Base-by-base conservation (phyloP, 2,888 invertebrate genomes). In the Pediacus dermestoides region DNA sequence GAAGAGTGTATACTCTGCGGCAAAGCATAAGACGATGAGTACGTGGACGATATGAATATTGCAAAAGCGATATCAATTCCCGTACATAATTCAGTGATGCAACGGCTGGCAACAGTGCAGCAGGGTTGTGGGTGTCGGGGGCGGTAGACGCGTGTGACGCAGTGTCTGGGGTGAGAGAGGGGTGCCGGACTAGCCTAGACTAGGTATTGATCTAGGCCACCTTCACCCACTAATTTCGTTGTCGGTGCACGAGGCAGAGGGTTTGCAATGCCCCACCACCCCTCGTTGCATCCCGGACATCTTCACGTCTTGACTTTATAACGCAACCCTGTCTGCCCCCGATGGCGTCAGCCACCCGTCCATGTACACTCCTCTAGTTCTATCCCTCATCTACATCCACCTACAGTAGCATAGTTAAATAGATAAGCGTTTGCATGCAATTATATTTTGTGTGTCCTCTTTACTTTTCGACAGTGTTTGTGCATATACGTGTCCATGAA, bases 161-260 rank as follows among this genome's bases (percentile, higher is more conserved):
- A 51, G 52, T 50, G 56, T 49, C 58, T 58, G 58, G 43, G 58
- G 51, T 43, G 53, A 47, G 41, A 44, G 56, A 32, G 44, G 44
- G 42, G 42, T 44, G 44, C 37, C 30, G 42, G 41, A 35, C 42
- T 63, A 62, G 66, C 63, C 67, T 67, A 68, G 68, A 66, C 64
- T 60, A 59, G 63, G 66, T 68, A 68, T 66, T 67, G 66, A 66
- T 68, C 68, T 68, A 64, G 66, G 64, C 64, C 60, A 66, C 66
- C 67, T 67, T 67, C 66, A 67, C 66, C 68, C 66, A 68, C 66
- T 67, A 67, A 67, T 67, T 67, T 66, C 63, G 64, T 63, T 59
- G 60, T 54, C 60, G 58, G 50, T 48, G 53, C 49, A 48, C 43
- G 42, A 39, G 39, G 43, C 39, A 37, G 43, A 39, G 47, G 46